A percentile compares a stretch with the other conserved stretches of the same genome.
Conservation (phyloP, 2,113 vertebrate species). For the Alosa alosa region DNA sequence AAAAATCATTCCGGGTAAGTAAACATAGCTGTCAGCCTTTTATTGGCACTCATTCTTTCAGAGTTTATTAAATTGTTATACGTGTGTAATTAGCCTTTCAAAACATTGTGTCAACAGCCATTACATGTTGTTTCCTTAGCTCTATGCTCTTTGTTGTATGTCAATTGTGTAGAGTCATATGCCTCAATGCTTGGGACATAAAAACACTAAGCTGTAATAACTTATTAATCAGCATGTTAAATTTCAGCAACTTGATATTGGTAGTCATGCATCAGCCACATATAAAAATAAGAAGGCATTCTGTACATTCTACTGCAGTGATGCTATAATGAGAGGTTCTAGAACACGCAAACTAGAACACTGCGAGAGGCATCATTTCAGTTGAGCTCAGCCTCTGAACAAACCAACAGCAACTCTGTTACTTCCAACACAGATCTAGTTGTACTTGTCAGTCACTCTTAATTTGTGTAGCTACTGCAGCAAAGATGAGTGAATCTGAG, state of each 20-base stretch:
- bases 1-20: slow-evolving; percentile 14
- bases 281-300: background rate
- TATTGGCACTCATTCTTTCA: background rate
- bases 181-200: background rate
- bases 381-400: background rate
- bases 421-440: background rate
- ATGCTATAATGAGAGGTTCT: slow-evolving; percentile 28
- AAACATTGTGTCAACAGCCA: background rate
- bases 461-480: background rate
- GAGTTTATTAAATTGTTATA: background rate
- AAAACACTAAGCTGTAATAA: background rate
- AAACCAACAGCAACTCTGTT: background rate
- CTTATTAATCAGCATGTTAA: background rate
- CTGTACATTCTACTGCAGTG: slow-evolving; percentile 13
- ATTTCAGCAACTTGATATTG: background rate
- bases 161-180: background rate
- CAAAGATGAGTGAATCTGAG: slow-evolving; percentile 23
- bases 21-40: background rate
- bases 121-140: background rate
- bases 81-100: background rate
- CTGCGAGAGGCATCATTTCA: background rate
- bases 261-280: background rate
- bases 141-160: background rate
- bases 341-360: background rate
- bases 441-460: background rate